Evolutionary conservation across 2,113 vertebrate genomes (phyloP).

Genomic region (Empidonax alnorum): DNA sequence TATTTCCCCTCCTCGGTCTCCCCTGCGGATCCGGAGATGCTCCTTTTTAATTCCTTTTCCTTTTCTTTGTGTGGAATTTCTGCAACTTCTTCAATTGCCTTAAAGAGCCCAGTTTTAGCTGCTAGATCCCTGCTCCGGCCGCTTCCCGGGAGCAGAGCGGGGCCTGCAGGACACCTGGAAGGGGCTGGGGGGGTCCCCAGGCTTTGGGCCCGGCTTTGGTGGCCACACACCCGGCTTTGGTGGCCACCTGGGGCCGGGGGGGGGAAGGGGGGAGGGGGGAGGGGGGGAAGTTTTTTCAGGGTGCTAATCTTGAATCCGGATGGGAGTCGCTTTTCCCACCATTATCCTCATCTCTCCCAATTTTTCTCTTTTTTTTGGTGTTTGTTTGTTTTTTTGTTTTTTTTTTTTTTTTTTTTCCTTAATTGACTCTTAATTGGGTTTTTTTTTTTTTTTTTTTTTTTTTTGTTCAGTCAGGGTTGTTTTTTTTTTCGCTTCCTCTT

Average conservation of each 20-base stretch:
- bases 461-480: not conserved
- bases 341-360: slow-evolving; percentile 35
- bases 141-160: slow-evolving; percentile 59
- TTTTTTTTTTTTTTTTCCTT: slow-evolving; percentile 29
- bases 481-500: not conserved
- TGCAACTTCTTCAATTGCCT: slow-evolving; percentile 81
- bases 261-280: not conserved
- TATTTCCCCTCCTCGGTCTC: slow-evolving; percentile 27
- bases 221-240: not conserved
- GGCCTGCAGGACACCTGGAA: slow-evolving; percentile 61
- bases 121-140: slow-evolving; percentile 65
- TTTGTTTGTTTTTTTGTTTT: too few species aligned
- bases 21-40: slow-evolving; percentile 64
- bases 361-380: not conserved
- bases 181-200: not conserved
- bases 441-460: not conserved
- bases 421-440: slow-evolving; percentile 61
- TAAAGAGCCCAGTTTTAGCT: slow-evolving; percentile 79
- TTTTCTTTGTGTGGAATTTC: slow-evolving; percentile 68
- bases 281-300: slow-evolving; percentile 25
- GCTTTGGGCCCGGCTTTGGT: slow-evolving; percentile 25
- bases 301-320: slow-evolving; percentile 63
- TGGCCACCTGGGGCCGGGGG: not conserved
- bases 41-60: not conserved
- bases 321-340: slow-evolving; percentile 36